Evolutionary conservation across 2,888 invertebrate species (phyloP), one percentile per base, ranked within the genome.

Genomic region (Eubasilissa splendida): DNA sequence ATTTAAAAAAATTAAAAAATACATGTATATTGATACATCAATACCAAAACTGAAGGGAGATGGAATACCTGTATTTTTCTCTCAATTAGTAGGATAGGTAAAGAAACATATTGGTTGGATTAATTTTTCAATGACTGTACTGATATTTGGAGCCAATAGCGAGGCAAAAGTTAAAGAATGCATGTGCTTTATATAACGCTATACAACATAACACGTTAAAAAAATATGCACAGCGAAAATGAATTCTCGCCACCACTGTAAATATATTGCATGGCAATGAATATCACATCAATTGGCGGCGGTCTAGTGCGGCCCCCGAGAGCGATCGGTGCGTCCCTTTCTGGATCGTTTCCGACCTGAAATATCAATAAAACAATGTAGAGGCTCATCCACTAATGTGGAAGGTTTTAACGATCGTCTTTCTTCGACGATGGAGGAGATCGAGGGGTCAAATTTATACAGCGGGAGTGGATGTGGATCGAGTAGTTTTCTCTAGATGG

Each of bases 231-330:
- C 1, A 42, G 0, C 0, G 4, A 42, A 42, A 42, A 42, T 42
- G 2, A 4, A 42, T 42, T 14, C 14, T 9, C 14, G 58, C 76
- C 76, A 56, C 76, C 68, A 68, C 42, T 68, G 68, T 42, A 33
- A 42, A 10, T 68, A 52, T 52, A 68, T 68, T 76, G 79, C 63
- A 58, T 53, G 68, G 80, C 77, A 82, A 82, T 82, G 82, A 82
- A 82, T 82, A 82, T 80, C 74, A 65, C 80, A 82, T 80, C 82
- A 80, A 80, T 82, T 80, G 79, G 79, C 80, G 82, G 77, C 53
- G 76, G 63, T 59, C 59, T 73, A 82, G 82, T 82, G 80, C 77
- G 80, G 76, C 82, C 80, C 82, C 58, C 66, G 82, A 80, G 80
- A 77, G 53, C 75, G 66, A 77, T 79, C 33, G 65, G 60, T 11